Base-by-base conservation (phyloP, 2,888 invertebrate species). In the Eucera pruinosa region DNA sequence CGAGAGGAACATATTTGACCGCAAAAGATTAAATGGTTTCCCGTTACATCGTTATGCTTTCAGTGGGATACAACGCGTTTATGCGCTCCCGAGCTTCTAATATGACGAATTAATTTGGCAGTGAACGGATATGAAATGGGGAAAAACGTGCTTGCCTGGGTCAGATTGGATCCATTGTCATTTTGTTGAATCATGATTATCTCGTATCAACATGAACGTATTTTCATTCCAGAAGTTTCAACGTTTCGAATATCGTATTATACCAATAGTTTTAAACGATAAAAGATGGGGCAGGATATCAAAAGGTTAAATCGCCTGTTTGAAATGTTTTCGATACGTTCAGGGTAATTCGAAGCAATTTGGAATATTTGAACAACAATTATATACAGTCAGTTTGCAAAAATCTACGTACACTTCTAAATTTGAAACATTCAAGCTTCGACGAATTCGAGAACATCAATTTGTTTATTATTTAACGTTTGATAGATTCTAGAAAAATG, bases 11-110 rank as follows among this genome's bases (percentile, higher is more conserved):
- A 61, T 36, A 52, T 61, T 60, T 41, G 60, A 60, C 68, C 60
- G 33, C 20, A n/a, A 58, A 61, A 33, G 45, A 69, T 69, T 52
- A 61, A 61, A 61, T 13, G 61, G 45, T 54, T 54, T 61, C 61
- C 52, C 18, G 54, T 45, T 54, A 69, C 52, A 69, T 20, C 69
- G 62, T 54, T 69, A 69, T 45, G 69, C 61, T 69, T 54, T 69
- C 45, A 61, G 41, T 33, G 18, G 50, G 9, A 20, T 48, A 20
- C 58, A 60, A 50, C 39, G 58, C 18, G 30, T 7, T 43, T 43
- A 9, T 9, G 33, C 30, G 18, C 9, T 13, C 36, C 2, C 13
- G 11, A 18, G 23, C 18, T 36, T 52, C 50, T 52, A 52, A 61
- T 52, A 48, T 52, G 43, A 18, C 43, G 43, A 61, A 68, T 68